Percentiles rank a stretch among this genome's conserved stretches.
These are phyloP conservation scores for Perizoma flavofasciatum DNA, from an alignment of 2,888 invertebrate species.

Conservation along the genomic window DNA sequence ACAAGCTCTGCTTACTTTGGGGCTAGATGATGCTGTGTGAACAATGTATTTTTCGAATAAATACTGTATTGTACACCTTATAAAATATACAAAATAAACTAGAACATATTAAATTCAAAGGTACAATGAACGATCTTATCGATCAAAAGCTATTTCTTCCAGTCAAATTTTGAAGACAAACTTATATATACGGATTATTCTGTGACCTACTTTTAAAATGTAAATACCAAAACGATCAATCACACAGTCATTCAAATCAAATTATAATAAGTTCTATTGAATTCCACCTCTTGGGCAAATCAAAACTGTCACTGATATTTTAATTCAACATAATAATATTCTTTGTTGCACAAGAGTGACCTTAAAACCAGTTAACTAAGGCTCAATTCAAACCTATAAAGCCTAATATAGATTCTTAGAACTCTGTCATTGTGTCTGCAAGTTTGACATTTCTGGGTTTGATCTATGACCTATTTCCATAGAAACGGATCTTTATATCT, in stretches of 20 bases:
- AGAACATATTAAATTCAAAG: too few species aligned
- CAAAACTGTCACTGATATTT: slow-evolving; percentile 57
- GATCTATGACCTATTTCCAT: background rate
- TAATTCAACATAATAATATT: slow-evolving; percentile 46
- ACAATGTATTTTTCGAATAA: too few species aligned
- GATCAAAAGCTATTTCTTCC: too few species aligned
- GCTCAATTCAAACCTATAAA: background rate
- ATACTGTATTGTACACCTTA: too few species aligned
- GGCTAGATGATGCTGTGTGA: too few species aligned
- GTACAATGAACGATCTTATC: too few species aligned
- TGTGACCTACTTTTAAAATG: slow-evolving; percentile 2
- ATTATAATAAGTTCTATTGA: slow-evolving; percentile 52
- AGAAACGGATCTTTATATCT: background rate
- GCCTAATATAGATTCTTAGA: slow-evolving; percentile 2
- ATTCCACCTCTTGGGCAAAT: slow-evolving; percentile 50
- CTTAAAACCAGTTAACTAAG: slow-evolving; percentile 25
- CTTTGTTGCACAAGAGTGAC: slow-evolving; percentile 28
- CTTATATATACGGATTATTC: too few species aligned
- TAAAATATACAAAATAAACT: too few species aligned
- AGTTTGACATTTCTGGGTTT: slow-evolving; percentile 1
- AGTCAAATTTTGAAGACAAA: too few species aligned
- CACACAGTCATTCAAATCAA: slow-evolving; percentile 44
- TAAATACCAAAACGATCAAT: slow-evolving; percentile 46
- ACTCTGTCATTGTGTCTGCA: background rate
- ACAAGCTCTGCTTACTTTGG: too few species aligned